These are phyloP conservation scores for Congeria kusceri DNA, from an alignment of 2,888 invertebrate species.

Conservation along the genomic window DNA sequence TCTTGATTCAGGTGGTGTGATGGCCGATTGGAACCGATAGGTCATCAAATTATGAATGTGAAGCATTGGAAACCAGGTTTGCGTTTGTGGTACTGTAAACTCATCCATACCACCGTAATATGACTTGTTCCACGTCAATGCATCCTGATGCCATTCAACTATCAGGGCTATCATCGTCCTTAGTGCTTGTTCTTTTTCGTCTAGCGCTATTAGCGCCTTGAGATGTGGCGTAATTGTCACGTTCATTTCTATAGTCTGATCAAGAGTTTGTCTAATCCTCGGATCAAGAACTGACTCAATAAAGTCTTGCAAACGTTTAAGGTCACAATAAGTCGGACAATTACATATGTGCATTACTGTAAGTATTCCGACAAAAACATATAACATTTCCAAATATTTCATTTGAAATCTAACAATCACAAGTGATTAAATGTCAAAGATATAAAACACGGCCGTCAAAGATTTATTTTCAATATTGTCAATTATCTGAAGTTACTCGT, in stretches of 20 bases:
- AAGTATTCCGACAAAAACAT: too few relatives aligned
- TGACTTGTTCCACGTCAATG: conserved; percentile 15
- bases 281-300: background rate
- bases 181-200: conserved; percentile 24
- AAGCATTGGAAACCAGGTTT: conserved; percentile 28
- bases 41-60: conserved; percentile 4
- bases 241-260: conserved; percentile 1
- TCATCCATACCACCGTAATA: conserved; percentile 16
- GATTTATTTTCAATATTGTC: too few relatives aligned
- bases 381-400: too few relatives aligned
- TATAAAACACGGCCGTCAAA: too few relatives aligned
- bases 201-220: background rate
- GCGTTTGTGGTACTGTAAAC: conserved; percentile 2
- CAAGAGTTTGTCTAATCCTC: conserved; percentile 4
- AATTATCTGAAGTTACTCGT: too few relatives aligned
- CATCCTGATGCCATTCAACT: conserved; percentile 25
- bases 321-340: too few relatives aligned
- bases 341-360: too few relatives aligned
- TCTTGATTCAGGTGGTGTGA: too few relatives aligned
- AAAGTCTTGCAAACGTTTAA: background rate
- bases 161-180: conserved; percentile 5
- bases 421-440: too few relatives aligned
- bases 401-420: too few relatives aligned
- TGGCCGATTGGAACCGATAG: too few relatives aligned
- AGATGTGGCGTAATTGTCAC: background rate